These are phyloP conservation scores for Microchrysa polita DNA, from an alignment of 2,888 invertebrate species.

Conservation along the genomic window DNA sequence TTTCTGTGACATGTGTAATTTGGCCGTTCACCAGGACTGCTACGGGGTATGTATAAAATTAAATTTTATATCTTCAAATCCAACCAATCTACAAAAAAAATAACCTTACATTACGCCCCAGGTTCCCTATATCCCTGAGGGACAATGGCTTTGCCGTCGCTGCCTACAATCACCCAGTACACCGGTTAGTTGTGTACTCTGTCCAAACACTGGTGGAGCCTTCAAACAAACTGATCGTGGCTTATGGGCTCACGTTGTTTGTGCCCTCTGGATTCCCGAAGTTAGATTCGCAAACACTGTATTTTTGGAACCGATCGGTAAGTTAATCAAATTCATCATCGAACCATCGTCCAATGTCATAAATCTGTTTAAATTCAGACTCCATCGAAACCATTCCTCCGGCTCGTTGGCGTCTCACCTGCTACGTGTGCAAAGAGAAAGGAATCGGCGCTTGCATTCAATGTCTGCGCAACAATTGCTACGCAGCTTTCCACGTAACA, in stretches of 20 bases:
- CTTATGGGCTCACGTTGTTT: slow-evolving; percentile 99
- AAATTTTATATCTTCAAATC: slow-evolving; percentile 35
- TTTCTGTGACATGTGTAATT: slow-evolving; percentile 99
- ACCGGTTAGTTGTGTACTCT: slow-evolving; percentile 96
- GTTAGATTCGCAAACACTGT: slow-evolving; percentile 97
- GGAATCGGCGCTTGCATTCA: slow-evolving; percentile 97
- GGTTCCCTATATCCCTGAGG: slow-evolving; percentile 93
- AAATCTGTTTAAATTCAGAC: too few relatives aligned
- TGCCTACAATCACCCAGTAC: slow-evolving; percentile 96
- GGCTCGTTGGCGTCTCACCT: slow-evolving; percentile 95
- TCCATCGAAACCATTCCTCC: slow-evolving; percentile 95
- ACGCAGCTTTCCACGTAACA: slow-evolving; percentile 98
- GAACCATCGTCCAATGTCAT: too few relatives aligned
- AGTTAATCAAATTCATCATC: too few relatives aligned
- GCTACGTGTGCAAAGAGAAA: slow-evolving; percentile 95
- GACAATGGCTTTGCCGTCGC: slow-evolving; percentile 96
- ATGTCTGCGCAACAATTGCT: slow-evolving; percentile 95
- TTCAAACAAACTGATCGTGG: slow-evolving; percentile 96
- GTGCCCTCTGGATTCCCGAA: slow-evolving; percentile 99
- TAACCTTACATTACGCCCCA: slow-evolving; percentile 51
- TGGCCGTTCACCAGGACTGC: slow-evolving; percentile 99
- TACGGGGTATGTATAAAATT: slow-evolving; percentile 79
- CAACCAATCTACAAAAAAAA: slow-evolving; percentile 43
- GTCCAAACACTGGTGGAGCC: slow-evolving; percentile 97
- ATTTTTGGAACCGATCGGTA: slow-evolving; percentile 94